Evolutionary conservation across 1,140 invertebrate species (phyloP).

Genomic region (Drosophila sulfurigaster): DNA sequence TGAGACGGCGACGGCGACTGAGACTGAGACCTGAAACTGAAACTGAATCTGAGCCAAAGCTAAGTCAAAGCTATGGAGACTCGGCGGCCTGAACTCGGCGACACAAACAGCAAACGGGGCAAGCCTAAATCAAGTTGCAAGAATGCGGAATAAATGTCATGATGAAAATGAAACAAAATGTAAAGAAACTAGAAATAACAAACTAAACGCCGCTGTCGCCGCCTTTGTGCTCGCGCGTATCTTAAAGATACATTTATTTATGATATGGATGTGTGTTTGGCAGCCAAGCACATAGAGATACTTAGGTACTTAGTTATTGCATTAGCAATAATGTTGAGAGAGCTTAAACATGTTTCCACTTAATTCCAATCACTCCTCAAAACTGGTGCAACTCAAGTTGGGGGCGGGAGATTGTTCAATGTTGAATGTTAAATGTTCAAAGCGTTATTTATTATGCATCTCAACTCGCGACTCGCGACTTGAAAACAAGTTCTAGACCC

Average conservation of each 20-base stretch:
- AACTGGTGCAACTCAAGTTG: constrained; percentile 37
- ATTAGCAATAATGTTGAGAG: constrained; percentile 11
- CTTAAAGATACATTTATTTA: constrained; percentile 48
- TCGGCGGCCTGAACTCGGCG: constrained; percentile 39
- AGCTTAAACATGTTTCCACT: constrained; percentile 33
- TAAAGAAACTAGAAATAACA: constrained; percentile 6
- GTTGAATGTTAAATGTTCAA: constrained; percentile 11
- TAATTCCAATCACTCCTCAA: constrained; percentile 14
- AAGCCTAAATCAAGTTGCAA: constrained; percentile 82
- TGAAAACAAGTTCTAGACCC: constrained; percentile 42
- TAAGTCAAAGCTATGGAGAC: constrained; percentile 12
- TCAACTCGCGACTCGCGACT: neutral
- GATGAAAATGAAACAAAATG: constrained; percentile 45
- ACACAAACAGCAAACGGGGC: constrained; percentile 33
- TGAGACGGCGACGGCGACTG: constrained; percentile 7
- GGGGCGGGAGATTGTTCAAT: constrained; percentile 30
- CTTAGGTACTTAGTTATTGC: constrained; percentile 44
- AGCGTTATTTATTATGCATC: constrained; percentile 39
- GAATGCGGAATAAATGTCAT: constrained; percentile 83
- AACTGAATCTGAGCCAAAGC: constrained; percentile 9
- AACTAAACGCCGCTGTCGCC: constrained; percentile 24
- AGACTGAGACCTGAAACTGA: constrained; percentile 18
- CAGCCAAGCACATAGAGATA: neutral
- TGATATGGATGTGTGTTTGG: constrained; percentile 24
- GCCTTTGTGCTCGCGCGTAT: constrained; percentile 37